A percentile compares a stretch with the other conserved stretches of the same genome.
phyloP scores from a whole-genome alignment of 1,140 invertebrate genomes.

The Parapsyche elsis region DNA sequence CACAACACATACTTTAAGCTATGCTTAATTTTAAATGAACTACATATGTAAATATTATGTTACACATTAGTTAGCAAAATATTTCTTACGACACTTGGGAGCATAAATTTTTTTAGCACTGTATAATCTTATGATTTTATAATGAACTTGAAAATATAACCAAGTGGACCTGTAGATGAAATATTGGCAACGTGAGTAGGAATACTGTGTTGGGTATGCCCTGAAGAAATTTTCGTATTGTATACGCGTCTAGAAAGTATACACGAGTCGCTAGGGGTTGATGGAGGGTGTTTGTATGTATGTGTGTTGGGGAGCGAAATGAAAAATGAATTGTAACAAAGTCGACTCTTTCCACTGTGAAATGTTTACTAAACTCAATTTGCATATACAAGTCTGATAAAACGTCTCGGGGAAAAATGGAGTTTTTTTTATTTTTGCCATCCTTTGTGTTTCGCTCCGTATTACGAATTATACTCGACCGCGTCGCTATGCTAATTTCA shows the following conservation, averaged over 20 bases:
- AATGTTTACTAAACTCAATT: slow-evolving; percentile 57
- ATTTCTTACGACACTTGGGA: too few relatives aligned
- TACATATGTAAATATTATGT: too few relatives aligned
- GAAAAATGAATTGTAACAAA: slow-evolving; percentile 57
- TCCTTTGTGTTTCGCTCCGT: too few relatives aligned
- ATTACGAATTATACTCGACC: neutral
- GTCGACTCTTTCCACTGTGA: slow-evolving; percentile 54
- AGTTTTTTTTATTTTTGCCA: neutral
- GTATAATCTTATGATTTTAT: neutral
- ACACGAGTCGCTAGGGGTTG: slow-evolving; percentile 9
- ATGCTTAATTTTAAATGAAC: too few relatives aligned
- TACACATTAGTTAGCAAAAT: too few relatives aligned
- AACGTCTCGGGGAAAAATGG: neutral
- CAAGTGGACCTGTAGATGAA: slow-evolving; percentile 4
- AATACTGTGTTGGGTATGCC: slow-evolving; percentile 35
- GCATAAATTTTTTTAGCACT: neutral
- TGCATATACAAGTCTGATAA: slow-evolving; percentile 55
- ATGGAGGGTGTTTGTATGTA: slow-evolving; percentile 4
- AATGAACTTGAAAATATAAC: neutral
- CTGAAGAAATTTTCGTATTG: slow-evolving; percentile 53
- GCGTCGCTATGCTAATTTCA: neutral
- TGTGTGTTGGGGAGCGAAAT: slow-evolving; percentile 46
- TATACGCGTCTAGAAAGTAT: slow-evolving; percentile 13
- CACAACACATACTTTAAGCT: too few relatives aligned
- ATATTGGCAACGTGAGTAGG: slow-evolving; percentile 2